Evolutionary conservation across 2,888 invertebrate species (phyloP).

Genomic region (Cataglyphis altisquamis): DNA sequence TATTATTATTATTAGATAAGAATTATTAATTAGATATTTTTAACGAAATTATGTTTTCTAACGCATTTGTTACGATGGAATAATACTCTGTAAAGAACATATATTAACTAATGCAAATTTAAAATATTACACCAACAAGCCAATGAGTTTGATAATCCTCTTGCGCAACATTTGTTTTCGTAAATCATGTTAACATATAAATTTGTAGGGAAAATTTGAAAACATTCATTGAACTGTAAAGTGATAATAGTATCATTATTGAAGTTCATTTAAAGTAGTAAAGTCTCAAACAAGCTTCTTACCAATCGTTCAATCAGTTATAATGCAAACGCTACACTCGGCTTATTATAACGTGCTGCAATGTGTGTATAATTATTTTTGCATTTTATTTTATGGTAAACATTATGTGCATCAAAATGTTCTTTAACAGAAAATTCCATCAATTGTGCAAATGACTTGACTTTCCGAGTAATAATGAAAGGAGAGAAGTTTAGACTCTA

Average conservation of each 20-base stretch:
- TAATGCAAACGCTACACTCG: background rate
- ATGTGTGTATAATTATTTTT: constrained; percentile 11
- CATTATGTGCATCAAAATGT: background rate
- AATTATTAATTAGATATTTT: no score
- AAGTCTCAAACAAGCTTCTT: constrained; percentile 31
- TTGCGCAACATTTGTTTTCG: constrained; percentile 41
- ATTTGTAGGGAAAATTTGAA: constrained; percentile 36
- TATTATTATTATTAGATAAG: background rate
- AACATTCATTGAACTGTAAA: constrained; percentile 42
- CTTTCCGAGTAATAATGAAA: background rate
- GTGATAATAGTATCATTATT: constrained; percentile 37
- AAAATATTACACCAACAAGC: constrained; percentile 6
- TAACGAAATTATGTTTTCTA: constrained; percentile 2
- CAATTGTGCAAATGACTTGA: constrained; percentile 3
- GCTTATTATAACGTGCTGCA: background rate
- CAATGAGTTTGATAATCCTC: constrained; percentile 35
- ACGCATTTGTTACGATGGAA: background rate
- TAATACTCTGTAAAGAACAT: background rate
- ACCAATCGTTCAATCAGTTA: constrained; percentile 1
- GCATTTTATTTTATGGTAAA: background rate
- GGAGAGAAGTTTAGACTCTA: constrained; percentile 3
- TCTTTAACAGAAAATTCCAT: background rate
- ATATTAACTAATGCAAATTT: constrained; percentile 41
- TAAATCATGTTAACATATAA: constrained; percentile 46
- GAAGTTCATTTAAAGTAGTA: constrained; percentile 18